Conservation (phyloP, 2,113 vertebrate species). For the Gobio gobio region DNA sequence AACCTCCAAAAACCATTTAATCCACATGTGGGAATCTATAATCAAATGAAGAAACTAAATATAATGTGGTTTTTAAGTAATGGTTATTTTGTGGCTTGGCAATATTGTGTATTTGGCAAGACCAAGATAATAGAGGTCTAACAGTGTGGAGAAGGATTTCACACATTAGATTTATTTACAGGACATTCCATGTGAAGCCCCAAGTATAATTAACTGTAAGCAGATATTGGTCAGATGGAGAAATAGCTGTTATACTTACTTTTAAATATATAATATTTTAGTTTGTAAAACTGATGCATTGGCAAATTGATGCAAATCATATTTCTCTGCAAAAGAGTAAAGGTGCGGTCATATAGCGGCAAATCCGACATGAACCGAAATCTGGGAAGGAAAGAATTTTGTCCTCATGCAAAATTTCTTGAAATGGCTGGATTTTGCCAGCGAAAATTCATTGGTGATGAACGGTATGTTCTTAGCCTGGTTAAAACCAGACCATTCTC, state of each 20-base stretch:
- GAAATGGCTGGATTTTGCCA: too few relatives aligned
- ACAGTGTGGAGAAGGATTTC: conserved; percentile 37
- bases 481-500: too few relatives aligned
- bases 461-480: too few relatives aligned
- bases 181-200: conserved; percentile 32
- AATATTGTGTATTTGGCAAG: conserved; percentile 15
- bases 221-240: background rate
- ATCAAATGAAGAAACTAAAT: conserved; percentile 40
- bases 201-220: background rate
- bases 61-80: conserved; percentile 43
- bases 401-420: too few relatives aligned
- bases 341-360: too few relatives aligned
- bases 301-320: too few relatives aligned
- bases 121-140: conserved; percentile 17
- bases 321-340: too few relatives aligned
- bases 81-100: conserved; percentile 10
- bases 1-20: conserved; percentile 15
- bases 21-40: conserved; percentile 46
- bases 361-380: too few relatives aligned
- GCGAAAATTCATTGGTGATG: too few relatives aligned
- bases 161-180: conserved; percentile 46
- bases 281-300: too few relatives aligned
- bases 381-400: too few relatives aligned
- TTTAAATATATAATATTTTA: background rate
- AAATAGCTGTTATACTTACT: background rate